Evolutionary conservation across 2,888 invertebrate genomes (phyloP), one percentile per base, ranked within the genome.

Genomic region (Cylindroiulus punctatus): DNA sequence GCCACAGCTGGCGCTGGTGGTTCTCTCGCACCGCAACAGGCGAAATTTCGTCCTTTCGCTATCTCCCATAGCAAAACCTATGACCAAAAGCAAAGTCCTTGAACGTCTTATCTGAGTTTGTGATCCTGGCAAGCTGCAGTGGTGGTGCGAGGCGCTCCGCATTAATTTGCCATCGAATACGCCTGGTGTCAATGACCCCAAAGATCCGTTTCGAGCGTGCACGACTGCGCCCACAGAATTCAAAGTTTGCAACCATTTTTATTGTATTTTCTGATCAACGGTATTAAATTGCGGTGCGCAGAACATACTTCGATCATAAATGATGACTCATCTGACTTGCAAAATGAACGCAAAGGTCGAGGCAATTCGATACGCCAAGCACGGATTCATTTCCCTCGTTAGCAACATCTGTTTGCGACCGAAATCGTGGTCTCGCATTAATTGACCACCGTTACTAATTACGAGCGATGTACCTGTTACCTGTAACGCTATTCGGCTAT

Each of bases 81-180:
- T 76, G 76, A 76, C 76, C 76, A 30, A 76, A 26, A 76, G 26
- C 76, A 76, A 76, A 76, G 76, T 76, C 76, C 76, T 76, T 76
- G 76, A 76, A 76, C 26, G 12, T 22, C 14, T 76, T 76, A 76
- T 76, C 76, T 76, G 5, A 14, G 76, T 76, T 76, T 30, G 3
- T 30, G 30, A 76, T 76, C 76, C 76, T 22, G 22, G 7, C 22
- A 52, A 26, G 26, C 22, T 30, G 30, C n/a, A 65, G 65, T 65
- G 5, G 65, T 22, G 65, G 26, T 65, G n/a, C 65, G n/a, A 30
- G 22, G 76, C 26, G 76, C 76, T 76, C n/a, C 8, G 76, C 76
- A 76, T 76, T 76, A 76, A 76, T 76, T 76, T 2, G 14, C 76
- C 30, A 10, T 76, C 52, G n/a, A 52, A 17, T 19, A 19, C 17